phyloP scores from a whole-genome alignment of 2,113 vertebrate species.

The Fukomys damarensis region DNA sequence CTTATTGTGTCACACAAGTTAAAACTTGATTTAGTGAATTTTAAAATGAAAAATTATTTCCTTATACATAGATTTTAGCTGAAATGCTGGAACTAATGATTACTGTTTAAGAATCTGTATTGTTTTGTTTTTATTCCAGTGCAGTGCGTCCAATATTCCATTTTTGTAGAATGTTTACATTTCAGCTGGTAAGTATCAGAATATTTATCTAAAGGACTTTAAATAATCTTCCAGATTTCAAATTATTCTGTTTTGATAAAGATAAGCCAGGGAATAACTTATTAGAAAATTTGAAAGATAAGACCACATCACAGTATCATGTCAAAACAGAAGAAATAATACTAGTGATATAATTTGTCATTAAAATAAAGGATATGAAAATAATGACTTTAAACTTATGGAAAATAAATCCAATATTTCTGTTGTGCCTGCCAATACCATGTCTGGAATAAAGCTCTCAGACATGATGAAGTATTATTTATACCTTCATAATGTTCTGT shows the following conservation, averaged over 20 bases:
- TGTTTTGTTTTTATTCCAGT: constrained; percentile 41
- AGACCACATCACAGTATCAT: constrained; percentile 71
- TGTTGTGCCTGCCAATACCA: constrained; percentile 78
- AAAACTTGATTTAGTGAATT: constrained; percentile 37
- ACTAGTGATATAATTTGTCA: constrained; percentile 80
- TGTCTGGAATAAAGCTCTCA: constrained; percentile 69
- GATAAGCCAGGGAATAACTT: constrained; percentile 53
- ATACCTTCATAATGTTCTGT: constrained; percentile 82
- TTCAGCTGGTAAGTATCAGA: constrained; percentile 55
- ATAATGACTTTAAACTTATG: constrained; percentile 75
- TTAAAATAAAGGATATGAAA: constrained; percentile 81
- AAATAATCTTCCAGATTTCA: constrained; percentile 67
- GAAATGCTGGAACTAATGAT: neutral
- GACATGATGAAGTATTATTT: constrained; percentile 78
- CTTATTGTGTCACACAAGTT: constrained; percentile 7
- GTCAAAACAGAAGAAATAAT: constrained; percentile 72
- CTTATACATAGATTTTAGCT: constrained; percentile 20
- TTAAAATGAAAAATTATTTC: constrained; percentile 38
- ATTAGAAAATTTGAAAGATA: constrained; percentile 70
- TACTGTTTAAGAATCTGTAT: constrained; percentile 37
- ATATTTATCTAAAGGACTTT: constrained; percentile 58
- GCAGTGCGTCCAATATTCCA: neutral
- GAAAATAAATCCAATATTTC: constrained; percentile 77
- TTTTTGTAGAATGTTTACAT: constrained; percentile 6
- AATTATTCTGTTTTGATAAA: constrained; percentile 70